Percentiles rank a stretch among this genome's conserved stretches.
Conservation (phyloP, 2,113 vertebrate genomes). For the Uropsilus gracilis region DNA sequence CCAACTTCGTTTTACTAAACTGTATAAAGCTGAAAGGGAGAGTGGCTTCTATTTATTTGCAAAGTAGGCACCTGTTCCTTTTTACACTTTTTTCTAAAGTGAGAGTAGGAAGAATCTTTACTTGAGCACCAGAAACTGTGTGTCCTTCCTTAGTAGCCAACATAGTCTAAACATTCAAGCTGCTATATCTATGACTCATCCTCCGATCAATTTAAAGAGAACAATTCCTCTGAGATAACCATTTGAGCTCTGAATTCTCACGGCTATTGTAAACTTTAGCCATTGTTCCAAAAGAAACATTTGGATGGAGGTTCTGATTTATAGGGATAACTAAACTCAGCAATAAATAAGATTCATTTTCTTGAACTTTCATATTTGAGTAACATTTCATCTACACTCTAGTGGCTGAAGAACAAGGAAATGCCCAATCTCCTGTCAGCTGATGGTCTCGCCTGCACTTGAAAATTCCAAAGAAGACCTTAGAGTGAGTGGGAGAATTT, state of each 20-base stretch:
- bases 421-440: background rate
- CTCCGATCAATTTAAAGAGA: background rate
- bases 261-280: background rate
- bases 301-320: background rate
- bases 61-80: background rate
- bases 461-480: background rate
- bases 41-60: background rate
- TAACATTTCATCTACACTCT: background rate
- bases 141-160: background rate
- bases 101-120: background rate
- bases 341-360: background rate
- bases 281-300: background rate
- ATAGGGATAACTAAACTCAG: background rate
- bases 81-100: background rate
- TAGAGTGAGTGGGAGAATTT: background rate
- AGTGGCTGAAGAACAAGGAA: background rate
- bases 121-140: no score
- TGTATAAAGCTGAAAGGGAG: background rate
- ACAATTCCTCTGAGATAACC: background rate
- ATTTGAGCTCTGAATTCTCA: background rate
- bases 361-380: background rate
- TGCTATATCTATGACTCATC: background rate
- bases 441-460: background rate
- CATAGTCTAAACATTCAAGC: background rate
- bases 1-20: constrained; percentile 29